Evolutionary conservation across 30 jellyfish, hydroid and myxozoan species (phyloP).

Genomic region (Aurelia sp.): DNA sequence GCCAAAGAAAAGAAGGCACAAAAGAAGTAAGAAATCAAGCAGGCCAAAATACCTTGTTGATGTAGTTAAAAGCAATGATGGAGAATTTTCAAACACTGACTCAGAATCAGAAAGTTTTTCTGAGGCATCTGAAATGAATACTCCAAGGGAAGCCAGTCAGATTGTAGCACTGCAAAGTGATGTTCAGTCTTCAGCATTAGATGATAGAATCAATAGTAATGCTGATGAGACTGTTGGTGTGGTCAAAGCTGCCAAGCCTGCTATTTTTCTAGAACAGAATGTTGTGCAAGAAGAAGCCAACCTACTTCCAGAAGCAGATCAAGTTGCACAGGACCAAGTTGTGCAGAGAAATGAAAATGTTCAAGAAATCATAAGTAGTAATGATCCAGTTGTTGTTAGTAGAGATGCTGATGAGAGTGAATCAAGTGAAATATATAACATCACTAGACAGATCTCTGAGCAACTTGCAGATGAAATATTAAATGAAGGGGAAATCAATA

Average conservation of each 20-base stretch:
- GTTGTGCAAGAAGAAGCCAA: too few species aligned
- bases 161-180: not conserved
- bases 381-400: not conserved
- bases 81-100: constrained; percentile 24
- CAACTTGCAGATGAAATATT: constrained; percentile 55
- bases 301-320: not conserved
- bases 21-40: constrained; percentile 18
- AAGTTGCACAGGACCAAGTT: not conserved
- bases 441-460: constrained; percentile 38
- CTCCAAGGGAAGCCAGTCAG: too few species aligned
- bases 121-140: too few species aligned
- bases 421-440: not conserved
- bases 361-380: not conserved
- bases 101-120: constrained; percentile 16
- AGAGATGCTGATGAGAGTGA: not conserved
- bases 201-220: not conserved
- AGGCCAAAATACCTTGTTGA: constrained; percentile 61
- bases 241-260: not conserved
- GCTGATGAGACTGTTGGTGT: not conserved
- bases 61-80: constrained; percentile 10
- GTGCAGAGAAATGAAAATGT: not conserved
- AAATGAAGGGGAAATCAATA: not conserved
- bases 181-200: not conserved
- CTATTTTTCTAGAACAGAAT: too few species aligned
- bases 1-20: not conserved